Conservation (phyloP, 2,113 vertebrate genomes). For the Astatotilapia flaviijosephi region DNA sequence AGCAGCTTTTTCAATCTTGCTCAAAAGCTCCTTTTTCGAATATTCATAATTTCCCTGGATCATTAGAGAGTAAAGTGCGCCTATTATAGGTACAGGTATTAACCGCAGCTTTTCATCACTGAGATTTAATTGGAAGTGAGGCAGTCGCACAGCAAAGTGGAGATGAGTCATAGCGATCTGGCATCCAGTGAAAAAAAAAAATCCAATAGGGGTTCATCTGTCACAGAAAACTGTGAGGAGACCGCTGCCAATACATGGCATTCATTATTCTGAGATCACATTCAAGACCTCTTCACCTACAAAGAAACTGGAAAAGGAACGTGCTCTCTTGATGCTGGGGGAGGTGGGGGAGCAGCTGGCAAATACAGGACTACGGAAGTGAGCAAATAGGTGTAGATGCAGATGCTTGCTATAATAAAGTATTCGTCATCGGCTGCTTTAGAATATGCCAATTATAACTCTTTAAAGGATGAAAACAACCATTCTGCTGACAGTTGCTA, state of each 20-base stretch:
- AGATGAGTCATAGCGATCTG: constrained; percentile 49
- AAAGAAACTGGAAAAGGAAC: constrained; percentile 29
- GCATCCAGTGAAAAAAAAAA: neutral
- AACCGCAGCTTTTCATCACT: constrained; percentile 1
- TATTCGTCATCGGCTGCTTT: neutral
- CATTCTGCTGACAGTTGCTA: constrained; percentile 14
- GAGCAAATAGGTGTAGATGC: constrained; percentile 31
- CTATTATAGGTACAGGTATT: constrained; percentile 18
- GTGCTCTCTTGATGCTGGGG: neutral
- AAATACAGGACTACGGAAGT: constrained; percentile 11
- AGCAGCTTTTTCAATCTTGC: neutral
- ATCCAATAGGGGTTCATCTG: constrained; percentile 10
- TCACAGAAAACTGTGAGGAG: neutral
- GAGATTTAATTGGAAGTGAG: constrained; percentile 29
- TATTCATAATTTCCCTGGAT: neutral
- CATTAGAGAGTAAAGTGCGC: constrained; percentile 9
- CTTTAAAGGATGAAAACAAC: constrained; percentile 32
- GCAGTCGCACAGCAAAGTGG: neutral
- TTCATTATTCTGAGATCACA: constrained; percentile 27
- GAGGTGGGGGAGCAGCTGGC: constrained; percentile 39
- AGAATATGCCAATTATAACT: constrained; percentile 26
- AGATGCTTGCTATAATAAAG: constrained; percentile 53
- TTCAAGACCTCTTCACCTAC: constrained; percentile 38
- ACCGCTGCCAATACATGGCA: neutral
- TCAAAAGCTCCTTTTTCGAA: neutral